A percentile compares a stretch with the other conserved stretches of the same genome.
These are phyloP conservation scores for Campylomormyrus tamandua DNA, from an alignment of 2,113 vertebrate genomes.

Conservation along the genomic window DNA sequence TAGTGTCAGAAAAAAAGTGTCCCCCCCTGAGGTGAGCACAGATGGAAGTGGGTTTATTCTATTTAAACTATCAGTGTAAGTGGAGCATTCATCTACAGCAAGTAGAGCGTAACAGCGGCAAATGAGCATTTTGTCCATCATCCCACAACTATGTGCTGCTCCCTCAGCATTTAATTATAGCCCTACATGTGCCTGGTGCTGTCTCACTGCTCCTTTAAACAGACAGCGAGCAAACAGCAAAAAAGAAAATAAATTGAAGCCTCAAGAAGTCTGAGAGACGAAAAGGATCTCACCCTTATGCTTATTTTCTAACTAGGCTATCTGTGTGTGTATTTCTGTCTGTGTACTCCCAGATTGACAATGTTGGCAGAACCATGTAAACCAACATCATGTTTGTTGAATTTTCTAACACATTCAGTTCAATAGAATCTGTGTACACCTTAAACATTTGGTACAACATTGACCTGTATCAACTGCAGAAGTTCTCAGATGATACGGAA, in stretches of 20 bases:
- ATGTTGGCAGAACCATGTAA: not conserved
- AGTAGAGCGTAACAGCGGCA: not conserved
- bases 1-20: not conserved
- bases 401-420: not conserved
- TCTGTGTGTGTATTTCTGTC: not conserved
- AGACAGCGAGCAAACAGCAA: not conserved
- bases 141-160: not conserved
- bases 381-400: not conserved
- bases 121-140: slow-evolving; percentile 4
- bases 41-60: slow-evolving; percentile 10
- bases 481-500: not conserved
- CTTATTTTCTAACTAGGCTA: not conserved
- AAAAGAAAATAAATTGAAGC: slow-evolving; percentile 11
- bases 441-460: not conserved
- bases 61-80: slow-evolving; percentile 1
- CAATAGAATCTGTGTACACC: not conserved
- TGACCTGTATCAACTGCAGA: not conserved
- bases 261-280: not conserved
- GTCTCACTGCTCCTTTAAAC: slow-evolving; percentile 24
- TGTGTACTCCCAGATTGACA: not conserved
- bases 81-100: not conserved
- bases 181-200: slow-evolving; percentile 32
- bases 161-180: slow-evolving; percentile 38
- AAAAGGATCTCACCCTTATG: not conserved
- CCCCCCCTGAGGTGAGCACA: not conserved